A percentile compares a stretch with the other conserved stretches of the same genome.
Evolutionary conservation across 2,888 invertebrate species (phyloP).

Genomic region (Leucoma salicis): DNA sequence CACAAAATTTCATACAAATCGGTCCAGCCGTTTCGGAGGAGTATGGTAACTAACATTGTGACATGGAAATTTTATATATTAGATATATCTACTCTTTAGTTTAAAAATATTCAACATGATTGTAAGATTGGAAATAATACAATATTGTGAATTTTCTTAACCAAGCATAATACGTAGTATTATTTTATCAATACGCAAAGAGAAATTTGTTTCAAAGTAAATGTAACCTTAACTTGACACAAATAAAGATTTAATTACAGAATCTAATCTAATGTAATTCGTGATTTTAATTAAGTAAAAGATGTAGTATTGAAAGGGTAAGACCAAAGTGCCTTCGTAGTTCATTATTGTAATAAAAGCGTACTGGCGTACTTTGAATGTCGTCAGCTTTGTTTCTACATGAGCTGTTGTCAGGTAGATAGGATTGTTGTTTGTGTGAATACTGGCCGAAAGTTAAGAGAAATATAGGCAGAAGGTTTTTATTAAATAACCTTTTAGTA

Average conservation of each 20-base stretch:
- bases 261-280: not conserved
- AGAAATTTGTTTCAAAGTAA: not conserved
- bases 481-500: too few relatives aligned
- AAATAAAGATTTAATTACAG: not conserved
- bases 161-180: too few relatives aligned
- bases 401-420: not conserved
- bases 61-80: too few relatives aligned
- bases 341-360: constrained; percentile 14
- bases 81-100: too few relatives aligned
- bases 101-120: too few relatives aligned
- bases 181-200: not conserved
- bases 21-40: too few relatives aligned
- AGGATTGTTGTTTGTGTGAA: constrained; percentile 1
- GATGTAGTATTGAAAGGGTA: not conserved
- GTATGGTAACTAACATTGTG: too few relatives aligned
- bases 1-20: too few relatives aligned
- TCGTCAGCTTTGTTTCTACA: constrained; percentile 11
- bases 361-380: constrained; percentile 5
- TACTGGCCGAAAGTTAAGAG: not conserved
- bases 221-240: not conserved
- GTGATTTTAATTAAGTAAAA: constrained; percentile 3
- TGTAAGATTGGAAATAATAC: too few relatives aligned
- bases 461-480: not conserved
- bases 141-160: too few relatives aligned
- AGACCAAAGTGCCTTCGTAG: constrained; percentile 10